Evolutionary conservation across 2,888 invertebrate genomes (phyloP).

Genomic region (Harpalus rubripes): DNA sequence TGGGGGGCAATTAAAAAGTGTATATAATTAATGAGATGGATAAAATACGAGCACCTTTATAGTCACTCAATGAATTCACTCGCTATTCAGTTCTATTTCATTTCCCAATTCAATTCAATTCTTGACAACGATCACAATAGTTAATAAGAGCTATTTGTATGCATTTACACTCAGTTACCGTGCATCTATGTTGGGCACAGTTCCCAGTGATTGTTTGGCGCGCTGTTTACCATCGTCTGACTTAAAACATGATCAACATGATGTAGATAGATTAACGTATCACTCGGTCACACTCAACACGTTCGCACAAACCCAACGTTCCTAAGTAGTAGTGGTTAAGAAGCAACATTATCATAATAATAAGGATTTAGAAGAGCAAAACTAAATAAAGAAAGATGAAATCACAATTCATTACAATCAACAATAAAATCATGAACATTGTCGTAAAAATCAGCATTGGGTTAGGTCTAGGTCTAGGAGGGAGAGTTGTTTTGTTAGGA

Average conservation of each 20-base stretch:
- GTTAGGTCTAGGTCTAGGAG: background rate
- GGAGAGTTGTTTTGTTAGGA: background rate
- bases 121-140: conserved; percentile 67
- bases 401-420: conserved; percentile 64
- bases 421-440: conserved; percentile 61
- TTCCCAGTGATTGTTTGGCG: conserved; percentile 60
- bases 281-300: conserved; percentile 64
- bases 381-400: conserved; percentile 60
- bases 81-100: too few species aligned
- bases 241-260: conserved; percentile 62
- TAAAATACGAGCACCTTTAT: conserved; percentile 65
- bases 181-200: conserved; percentile 65
- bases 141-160: conserved; percentile 63
- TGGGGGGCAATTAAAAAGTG: conserved; percentile 60
- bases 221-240: conserved; percentile 49
- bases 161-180: conserved; percentile 66
- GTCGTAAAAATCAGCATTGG: conserved; percentile 40
- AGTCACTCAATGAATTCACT: conserved; percentile 37
- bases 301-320: conserved; percentile 66
- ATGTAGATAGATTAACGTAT: conserved; percentile 49
- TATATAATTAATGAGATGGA: conserved; percentile 63
- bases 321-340: conserved; percentile 65
- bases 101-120: background rate
- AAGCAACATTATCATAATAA: conserved; percentile 65
- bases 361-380: conserved; percentile 60